Evolutionary conservation across 2,113 vertebrate species (phyloP), one percentile per base, ranked within the genome.

Genomic region (Ammodytes dubius): DNA sequence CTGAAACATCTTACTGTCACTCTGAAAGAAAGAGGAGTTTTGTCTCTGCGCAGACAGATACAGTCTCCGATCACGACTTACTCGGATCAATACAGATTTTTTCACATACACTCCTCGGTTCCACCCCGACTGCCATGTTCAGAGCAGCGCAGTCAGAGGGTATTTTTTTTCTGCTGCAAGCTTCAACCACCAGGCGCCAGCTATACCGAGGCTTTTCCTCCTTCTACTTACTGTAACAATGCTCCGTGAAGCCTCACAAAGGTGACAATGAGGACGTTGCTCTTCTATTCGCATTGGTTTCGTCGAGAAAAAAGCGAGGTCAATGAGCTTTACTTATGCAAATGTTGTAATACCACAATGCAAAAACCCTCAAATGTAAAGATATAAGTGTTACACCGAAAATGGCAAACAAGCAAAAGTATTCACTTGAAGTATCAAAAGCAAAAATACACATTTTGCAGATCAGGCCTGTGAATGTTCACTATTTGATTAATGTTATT

Each of bases 161-260:
- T 37, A 3, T 58, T 46, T 27, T 27, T 27, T 27, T 46, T 46
- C n/a, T 27, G 27, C 64, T 39, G 65, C 69, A 50, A 19, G 19
- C 58, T 74, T 63, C 70, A 70, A 53, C 69, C 64, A 61, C 77
- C 59, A 74, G 77, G 77, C 71, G 71, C 82, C 64, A 47, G 70
- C 68, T 60, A 17, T 7, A 45, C 5, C 63, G 10, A 35, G 10
- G 43, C 49, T 50, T 39, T 13, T 17, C 27, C 66, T 70, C 37
- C 7, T 7, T 10, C 42, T 46, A 2, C 63, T 7, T 7, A 27
- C 27, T 27, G 27, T 27, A n/a, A 3, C n/a, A 15, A 7, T n/a
- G 4, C 53, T 12, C 35, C 37, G 1, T 47, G n/a, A n/a, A 39
- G 47, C 42, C 12, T 46, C 50, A 39, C 1, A 15, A 4, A 59